Percentiles rank a stretch among this genome's conserved stretches.
Evolutionary conservation across 2,113 vertebrate genomes (phyloP).

Genomic region (Motacilla alba): DNA sequence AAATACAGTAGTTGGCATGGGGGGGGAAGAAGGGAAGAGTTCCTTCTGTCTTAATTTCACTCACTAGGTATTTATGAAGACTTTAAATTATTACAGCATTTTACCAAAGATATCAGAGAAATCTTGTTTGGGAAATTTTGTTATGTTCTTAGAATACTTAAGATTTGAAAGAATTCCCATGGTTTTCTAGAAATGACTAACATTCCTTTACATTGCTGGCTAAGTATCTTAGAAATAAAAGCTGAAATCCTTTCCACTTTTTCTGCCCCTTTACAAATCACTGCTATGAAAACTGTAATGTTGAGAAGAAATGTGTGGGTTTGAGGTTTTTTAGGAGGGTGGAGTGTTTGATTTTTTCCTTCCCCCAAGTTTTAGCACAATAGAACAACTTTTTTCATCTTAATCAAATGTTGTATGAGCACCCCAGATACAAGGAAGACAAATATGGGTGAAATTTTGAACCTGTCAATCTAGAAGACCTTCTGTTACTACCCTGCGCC

Average conservation of each 20-base stretch:
- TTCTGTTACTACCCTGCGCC: not conserved
- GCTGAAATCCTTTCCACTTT: not conserved
- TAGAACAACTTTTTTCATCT: not conserved
- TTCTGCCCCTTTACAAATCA: not conserved
- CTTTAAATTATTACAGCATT: not conserved
- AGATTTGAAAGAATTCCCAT: not conserved
- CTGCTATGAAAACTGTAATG: not conserved
- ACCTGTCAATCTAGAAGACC: conserved; percentile 26
- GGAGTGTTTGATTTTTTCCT: not conserved
- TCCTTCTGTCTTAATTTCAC: not conserved
- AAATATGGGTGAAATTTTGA: not conserved
- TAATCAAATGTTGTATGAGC: not conserved
- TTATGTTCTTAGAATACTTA: not conserved
- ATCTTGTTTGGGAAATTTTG: not conserved
- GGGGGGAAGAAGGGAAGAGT: not conserved
- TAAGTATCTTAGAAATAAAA: not conserved
- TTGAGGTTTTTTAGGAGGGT: not conserved
- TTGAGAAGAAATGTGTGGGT: not conserved
- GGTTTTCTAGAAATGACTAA: not conserved
- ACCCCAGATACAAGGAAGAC: not conserved
- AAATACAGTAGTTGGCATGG: not conserved
- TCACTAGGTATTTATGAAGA: not conserved
- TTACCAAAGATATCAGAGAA: not conserved
- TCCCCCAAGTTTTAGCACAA: not conserved
- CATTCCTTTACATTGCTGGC: not conserved